Percentiles rank a stretch among this genome's conserved stretches.
Conservation (phyloP, 2,113 vertebrate genomes). For the Calonectris borealis region DNA sequence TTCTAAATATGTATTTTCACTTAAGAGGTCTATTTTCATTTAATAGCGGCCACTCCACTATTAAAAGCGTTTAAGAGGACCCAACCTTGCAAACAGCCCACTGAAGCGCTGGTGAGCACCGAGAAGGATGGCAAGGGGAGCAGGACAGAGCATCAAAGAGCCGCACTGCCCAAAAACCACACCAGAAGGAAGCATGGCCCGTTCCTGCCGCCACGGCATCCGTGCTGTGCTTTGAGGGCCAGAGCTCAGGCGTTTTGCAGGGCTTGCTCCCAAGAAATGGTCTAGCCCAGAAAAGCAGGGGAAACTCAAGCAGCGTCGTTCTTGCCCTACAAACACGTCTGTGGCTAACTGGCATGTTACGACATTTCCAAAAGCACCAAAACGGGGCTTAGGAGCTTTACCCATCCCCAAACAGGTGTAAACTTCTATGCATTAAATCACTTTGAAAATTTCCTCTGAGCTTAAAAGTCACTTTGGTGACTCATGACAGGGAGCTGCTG, state of each 20-base stretch:
- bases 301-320: neutral
- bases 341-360: neutral
- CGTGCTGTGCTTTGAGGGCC: neutral
- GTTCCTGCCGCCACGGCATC: neutral
- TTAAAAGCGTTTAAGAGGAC: neutral
- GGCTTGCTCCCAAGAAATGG: neutral
- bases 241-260: neutral
- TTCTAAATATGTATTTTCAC: neutral
- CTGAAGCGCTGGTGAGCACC: accelerated
- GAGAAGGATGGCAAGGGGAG: neutral
- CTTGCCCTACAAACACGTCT: neutral
- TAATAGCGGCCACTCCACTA: neutral
- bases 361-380: neutral
- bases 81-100: neutral
- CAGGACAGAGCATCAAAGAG: neutral
- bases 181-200: neutral
- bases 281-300: neutral
- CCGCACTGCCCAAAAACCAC: neutral
- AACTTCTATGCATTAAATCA: neutral
- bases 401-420: neutral
- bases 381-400: neutral
- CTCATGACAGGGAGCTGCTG: neutral
- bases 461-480: neutral
- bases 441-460: neutral
- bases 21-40: neutral